Percentiles rank a stretch among this genome's conserved stretches.
phyloP scores from a whole-genome alignment of 2,888 invertebrate species.

The Euphydryas editha region DNA sequence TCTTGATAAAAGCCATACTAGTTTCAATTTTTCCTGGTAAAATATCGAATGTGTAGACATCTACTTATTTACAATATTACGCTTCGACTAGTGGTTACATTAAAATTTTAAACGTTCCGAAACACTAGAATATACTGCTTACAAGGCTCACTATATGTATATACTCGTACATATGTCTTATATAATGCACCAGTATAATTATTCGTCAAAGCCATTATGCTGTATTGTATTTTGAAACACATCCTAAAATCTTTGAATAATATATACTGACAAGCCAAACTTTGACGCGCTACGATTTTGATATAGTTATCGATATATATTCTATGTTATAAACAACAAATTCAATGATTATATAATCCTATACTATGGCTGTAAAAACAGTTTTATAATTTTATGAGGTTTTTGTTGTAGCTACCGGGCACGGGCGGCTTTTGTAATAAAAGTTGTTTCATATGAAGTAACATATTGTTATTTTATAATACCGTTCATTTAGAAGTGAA shows the following conservation, averaged over 20 bases:
- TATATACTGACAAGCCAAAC: neutral
- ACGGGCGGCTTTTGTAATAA: neutral
- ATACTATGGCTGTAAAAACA: neutral
- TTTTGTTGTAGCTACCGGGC: neutral
- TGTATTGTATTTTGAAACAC: too few species aligned
- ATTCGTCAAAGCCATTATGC: too few species aligned
- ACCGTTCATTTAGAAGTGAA: neutral
- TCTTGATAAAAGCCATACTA: neutral
- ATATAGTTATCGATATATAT: neutral
- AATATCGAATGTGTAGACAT: neutral
- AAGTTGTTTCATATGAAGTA: neutral
- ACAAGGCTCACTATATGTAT: too few species aligned
- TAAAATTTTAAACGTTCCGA: neutral
- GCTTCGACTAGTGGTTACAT: constrained; percentile 23
- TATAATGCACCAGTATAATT: too few species aligned
- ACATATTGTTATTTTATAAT: neutral
- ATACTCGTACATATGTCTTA: too few species aligned
- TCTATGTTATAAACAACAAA: neutral
- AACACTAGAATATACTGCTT: too few species aligned
- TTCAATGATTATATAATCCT: neutral
- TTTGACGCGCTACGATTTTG: neutral
- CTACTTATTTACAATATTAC: constrained; percentile 20
- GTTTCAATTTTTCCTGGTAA: neutral
- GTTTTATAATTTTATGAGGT: neutral
- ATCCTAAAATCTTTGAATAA: neutral